Conservation (phyloP, 2,797 vertebrate genomes). For the Platalea minor region DNA sequence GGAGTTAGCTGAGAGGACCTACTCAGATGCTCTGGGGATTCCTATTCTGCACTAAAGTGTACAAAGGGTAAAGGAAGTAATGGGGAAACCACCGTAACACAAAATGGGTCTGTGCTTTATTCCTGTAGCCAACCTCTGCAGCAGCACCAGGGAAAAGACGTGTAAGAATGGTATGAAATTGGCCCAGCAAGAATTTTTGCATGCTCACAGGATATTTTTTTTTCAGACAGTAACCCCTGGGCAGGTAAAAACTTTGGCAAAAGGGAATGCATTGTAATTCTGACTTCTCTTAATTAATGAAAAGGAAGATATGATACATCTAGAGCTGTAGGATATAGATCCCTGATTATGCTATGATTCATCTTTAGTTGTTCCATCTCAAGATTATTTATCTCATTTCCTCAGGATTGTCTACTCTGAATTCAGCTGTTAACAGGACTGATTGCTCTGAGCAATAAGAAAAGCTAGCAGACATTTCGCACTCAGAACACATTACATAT, state of each 20-base stretch:
- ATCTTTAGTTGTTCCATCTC: background rate
- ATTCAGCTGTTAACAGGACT: background rate
- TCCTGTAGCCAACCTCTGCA: background rate
- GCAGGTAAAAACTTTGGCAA: conserved; percentile 1
- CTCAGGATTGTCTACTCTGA: background rate
- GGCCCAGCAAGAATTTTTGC: conserved; percentile 1
- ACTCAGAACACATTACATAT: background rate
- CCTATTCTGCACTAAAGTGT: background rate
- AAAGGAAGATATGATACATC: background rate
- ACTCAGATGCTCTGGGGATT: background rate
- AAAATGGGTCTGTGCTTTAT: background rate
- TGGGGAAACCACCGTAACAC: background rate
- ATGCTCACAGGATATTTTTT: background rate
- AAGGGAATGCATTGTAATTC: background rate
- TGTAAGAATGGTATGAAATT: background rate
- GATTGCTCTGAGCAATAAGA: background rate
- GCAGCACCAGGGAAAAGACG: fast-evolving
- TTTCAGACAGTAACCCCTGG: background rate
- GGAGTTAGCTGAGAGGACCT: background rate
- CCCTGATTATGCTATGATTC: background rate
- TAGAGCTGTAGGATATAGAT: background rate
- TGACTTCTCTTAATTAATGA: conserved; percentile 8
- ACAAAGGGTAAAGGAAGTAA: background rate
- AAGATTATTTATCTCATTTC: conserved; percentile 12
- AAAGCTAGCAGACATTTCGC: background rate